These are phyloP conservation scores for Dendroctonus ponderosae DNA, from an alignment of 1,140 invertebrate genomes.

Conservation along the genomic window DNA sequence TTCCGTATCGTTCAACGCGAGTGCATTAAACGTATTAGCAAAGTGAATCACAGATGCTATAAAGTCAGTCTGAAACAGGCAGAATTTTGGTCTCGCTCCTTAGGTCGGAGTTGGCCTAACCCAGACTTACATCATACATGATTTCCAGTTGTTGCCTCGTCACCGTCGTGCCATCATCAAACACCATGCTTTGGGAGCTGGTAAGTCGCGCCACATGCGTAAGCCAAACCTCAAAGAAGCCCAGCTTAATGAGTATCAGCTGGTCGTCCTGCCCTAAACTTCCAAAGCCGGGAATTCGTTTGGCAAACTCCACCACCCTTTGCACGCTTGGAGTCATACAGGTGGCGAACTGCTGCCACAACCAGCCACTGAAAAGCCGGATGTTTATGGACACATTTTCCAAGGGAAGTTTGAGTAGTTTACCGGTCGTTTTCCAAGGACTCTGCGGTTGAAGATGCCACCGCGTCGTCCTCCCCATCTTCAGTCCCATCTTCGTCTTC, in stretches of 20 bases:
- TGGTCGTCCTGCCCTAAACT: constrained; percentile 89
- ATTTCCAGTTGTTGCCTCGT: constrained; percentile 82
- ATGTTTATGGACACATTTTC: not conserved
- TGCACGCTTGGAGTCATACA: constrained; percentile 84
- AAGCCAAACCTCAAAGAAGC: constrained; percentile 96
- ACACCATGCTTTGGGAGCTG: constrained; percentile 79
- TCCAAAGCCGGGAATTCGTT: constrained; percentile 85
- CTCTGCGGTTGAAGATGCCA: constrained; percentile 67
- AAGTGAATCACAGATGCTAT: constrained; percentile 75
- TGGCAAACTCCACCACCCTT: constrained; percentile 91
- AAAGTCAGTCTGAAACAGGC: constrained; percentile 62
- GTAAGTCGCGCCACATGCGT: constrained; percentile 82
- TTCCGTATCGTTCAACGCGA: constrained; percentile 85
- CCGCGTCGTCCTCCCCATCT: constrained; percentile 43
- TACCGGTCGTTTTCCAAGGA: constrained; percentile 63
- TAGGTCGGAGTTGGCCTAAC: not conserved
- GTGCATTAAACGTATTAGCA: constrained; percentile 71
- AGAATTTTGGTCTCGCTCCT: not conserved
- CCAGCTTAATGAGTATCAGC: constrained; percentile 90
- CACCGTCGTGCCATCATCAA: constrained; percentile 88
- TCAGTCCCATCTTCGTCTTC: constrained; percentile 39
- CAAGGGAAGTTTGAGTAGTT: not conserved
- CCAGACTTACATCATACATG: constrained; percentile 86
- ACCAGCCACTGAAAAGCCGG: constrained; percentile 54
- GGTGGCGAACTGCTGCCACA: constrained; percentile 76